Base-by-base conservation (phyloP, 2,888 invertebrate genomes). In the Clepsis dumicolana region DNA sequence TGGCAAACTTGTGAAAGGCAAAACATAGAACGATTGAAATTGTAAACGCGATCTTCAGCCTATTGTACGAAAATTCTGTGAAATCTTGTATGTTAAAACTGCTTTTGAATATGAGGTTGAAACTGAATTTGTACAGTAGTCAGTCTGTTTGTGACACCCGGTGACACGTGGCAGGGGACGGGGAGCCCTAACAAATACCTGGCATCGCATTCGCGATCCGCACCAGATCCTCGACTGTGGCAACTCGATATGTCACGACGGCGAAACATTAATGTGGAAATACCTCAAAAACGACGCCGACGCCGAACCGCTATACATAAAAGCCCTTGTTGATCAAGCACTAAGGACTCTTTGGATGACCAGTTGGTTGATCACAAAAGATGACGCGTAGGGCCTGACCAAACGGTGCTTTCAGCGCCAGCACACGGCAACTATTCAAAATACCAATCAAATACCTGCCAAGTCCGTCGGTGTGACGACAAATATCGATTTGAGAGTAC, bases 361-460 rank as follows among this genome's bases (percentile, higher is more conserved):
- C 16, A 41, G 27, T 68, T 61, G 54, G 62, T 71, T 71, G 72
- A 52, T 72, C 73, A 72, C 69, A 74, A 76, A 72, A 70, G 60
- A 70, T 74, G 59, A 62, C 44, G 60, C 68, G 72, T 62, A 77
- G 74, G 78, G 78, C 80, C 80, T 75, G 76, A 79, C 80, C 80
- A 84, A 83, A 78, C 82, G 82, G 81, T 73, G 75, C 72, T 75
- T 75, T 73, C 73, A 76, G 76, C 64, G 52, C 44, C 60, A 50
- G 57, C 77, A 71, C 72, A 75, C 79, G 76, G 75, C 88, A 84
- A 88, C 90, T 90, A 88, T 88, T 88, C 89, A 89, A 86, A 88
- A 91, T 91, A 92, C 92, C 89, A 93, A 91, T 91, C 87, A 91
- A 93, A 91, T 93, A 93, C 93, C 93, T 93, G 93, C 86, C 87